A percentile compares a stretch with the other conserved stretches of the same genome.
These are phyloP conservation scores for Oxyruncus cristatus DNA, from an alignment of 2,113 vertebrate genomes.

Conservation along the genomic window DNA sequence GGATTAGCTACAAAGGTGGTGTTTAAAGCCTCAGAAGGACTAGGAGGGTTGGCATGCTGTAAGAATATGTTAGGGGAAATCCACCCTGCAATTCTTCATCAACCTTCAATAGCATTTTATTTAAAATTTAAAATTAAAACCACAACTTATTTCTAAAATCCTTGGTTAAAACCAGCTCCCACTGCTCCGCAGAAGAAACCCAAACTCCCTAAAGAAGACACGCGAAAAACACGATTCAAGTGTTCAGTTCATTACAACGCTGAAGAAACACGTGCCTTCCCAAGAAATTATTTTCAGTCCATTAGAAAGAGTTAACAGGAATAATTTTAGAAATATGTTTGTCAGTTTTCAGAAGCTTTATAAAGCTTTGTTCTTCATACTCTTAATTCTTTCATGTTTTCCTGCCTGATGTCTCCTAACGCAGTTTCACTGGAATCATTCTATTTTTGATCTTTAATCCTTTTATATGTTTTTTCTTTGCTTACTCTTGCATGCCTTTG, in stretches of 20 bases:
- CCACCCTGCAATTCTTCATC: neutral
- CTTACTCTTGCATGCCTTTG: slow-evolving; percentile 74
- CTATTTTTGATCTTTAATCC: slow-evolving; percentile 79
- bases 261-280: neutral
- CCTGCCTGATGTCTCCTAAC: slow-evolving; percentile 66
- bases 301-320: slow-evolving; percentile 39
- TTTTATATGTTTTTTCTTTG: slow-evolving; percentile 73
- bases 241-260: neutral
- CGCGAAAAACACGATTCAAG: neutral
- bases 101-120: neutral
- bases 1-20: neutral
- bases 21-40: neutral
- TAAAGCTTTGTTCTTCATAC: slow-evolving; percentile 62
- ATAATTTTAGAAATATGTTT: slow-evolving; percentile 40
- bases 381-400: slow-evolving; percentile 68
- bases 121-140: neutral
- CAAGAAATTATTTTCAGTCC: slow-evolving; percentile 16
- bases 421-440: slow-evolving; percentile 66
- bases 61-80: neutral
- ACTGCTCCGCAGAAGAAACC: neutral
- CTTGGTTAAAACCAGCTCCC: neutral
- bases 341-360: slow-evolving; percentile 25
- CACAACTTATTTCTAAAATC: neutral
- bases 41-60: neutral
- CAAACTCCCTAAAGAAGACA: neutral